Evolutionary conservation across 2,797 vertebrate genomes (phyloP), one percentile per base, ranked within the genome.

Genomic region (Austrolebias charrua): DNA sequence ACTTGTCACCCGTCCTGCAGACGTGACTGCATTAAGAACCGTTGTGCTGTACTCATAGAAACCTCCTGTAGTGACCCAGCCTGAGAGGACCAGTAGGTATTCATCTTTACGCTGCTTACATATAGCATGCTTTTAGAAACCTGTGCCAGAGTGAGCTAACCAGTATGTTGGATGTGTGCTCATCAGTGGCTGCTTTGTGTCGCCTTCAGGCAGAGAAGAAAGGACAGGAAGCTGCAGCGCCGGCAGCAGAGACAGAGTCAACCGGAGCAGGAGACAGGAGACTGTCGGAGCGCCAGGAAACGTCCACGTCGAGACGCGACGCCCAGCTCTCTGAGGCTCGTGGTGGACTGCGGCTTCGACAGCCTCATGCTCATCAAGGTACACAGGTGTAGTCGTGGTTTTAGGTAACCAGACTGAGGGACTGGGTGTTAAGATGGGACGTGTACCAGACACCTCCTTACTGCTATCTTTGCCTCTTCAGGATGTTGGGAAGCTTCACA

Each of bases 311-410:
- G 81, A 61, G 93, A 95, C 13, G 86, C 79, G 53, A 81, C 85
- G 57, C 93, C 92, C 29, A 95, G 94, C 70, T 82, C 91, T 0
- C 86, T 98, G 55, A 94, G 95, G 43, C 93, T 99, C 68, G 56
- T 97, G 53, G 91, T 98, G 79, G 98, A 99, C 90, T 99, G 98
- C 88, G 95, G 96, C 88, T 99, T 98, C 28, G 97, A 99, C 78
- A 63, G 76, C 71, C 88, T 99, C 62, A 99, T 98, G 97, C 85
- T 89, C 15, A 71, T 95, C 64, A 98, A 96, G 95, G 97, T 98
- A 59, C 75, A 18, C 1, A 0, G 12, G 10, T 44, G n/a, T 1
- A 4, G 8, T 10, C 6, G 2, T 18, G 44, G 6, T 45, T n/a
- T n/a, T 6, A 45, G 16, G 16, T 16, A 45, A n/a, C 18, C 44